phyloP scores from a whole-genome alignment of 2,113 vertebrate species.

The Sminthopsis crassicaudata region DNA sequence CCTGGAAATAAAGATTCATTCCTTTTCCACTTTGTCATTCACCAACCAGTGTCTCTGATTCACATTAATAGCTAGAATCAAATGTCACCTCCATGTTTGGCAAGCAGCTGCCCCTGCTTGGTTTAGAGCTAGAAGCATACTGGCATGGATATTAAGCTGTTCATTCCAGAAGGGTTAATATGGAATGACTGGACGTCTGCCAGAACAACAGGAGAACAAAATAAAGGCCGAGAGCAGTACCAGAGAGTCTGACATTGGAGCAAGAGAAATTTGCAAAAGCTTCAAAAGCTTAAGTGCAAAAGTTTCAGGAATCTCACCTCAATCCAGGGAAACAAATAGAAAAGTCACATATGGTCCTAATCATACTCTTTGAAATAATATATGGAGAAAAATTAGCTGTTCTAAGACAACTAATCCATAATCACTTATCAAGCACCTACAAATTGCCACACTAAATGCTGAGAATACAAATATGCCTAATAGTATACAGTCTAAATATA shows the following conservation, averaged over 20 bases:
- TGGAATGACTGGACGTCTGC: constrained; percentile 70
- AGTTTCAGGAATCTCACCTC: neutral
- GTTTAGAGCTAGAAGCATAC: constrained; percentile 80
- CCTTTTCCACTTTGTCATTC: constrained; percentile 69
- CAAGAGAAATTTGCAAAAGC: neutral
- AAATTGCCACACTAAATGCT: neutral
- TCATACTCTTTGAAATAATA: neutral
- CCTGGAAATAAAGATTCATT: constrained; percentile 54
- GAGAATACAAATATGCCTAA: neutral
- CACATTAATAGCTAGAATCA: constrained; percentile 74
- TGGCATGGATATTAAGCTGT: constrained; percentile 72
- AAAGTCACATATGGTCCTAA: neutral
- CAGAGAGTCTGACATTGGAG: neutral
- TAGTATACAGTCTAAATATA: neutral
- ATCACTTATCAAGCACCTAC: neutral
- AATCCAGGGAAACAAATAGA: neutral
- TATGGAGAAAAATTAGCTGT: neutral
- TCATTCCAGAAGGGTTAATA: constrained; percentile 76
- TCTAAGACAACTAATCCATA: neutral
- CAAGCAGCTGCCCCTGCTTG: constrained; percentile 80
- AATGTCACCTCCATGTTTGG: constrained; percentile 72
- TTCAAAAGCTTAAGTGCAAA: neutral
- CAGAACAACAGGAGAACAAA: constrained; percentile 54
- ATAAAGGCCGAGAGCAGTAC: neutral
- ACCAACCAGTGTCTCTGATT: constrained; percentile 64